Base-by-base conservation (phyloP, 2,113 vertebrate species). In the Dolichallabes microphthalmus region DNA sequence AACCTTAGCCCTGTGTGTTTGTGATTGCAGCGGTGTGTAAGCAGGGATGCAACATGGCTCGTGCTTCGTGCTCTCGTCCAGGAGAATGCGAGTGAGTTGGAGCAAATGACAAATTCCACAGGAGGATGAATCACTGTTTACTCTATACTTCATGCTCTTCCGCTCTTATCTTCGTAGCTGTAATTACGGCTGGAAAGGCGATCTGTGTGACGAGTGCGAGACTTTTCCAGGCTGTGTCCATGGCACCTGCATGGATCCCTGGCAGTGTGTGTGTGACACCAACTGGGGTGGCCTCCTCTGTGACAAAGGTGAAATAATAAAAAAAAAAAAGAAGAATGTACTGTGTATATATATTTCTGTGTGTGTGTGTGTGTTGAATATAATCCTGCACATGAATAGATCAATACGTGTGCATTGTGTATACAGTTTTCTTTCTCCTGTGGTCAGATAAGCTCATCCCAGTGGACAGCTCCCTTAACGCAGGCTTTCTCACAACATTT, bases 251-350 rank as follows among this genome's bases (percentile, higher is more conserved):
- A 87, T 86, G 0, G 93, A 95, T 77, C 95, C 95, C 22, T 96
- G 95, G 95, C 93, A 95, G 90, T 96, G 95, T 75, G 93, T 94
- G 79, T 96, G 95, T 27, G 94, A 96, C 50, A 92, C 95, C 90
- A 96, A 96, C 92, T 96, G 95, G 95, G 95, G 95, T 12, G 95
- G 95, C 77, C 92, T 96, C 82, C 93, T 96, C 79, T 96, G 95
- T 80, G 93, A 96, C 89, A 96, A 96, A 94, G 95, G 95, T 96
- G 91, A 71, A 85, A 69, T n/a, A 25, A n/a, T n/a, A n/a, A n/a
- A n/a, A n/a, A 45, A 32, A 32, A 50, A 58, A 6, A 22, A 58
- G 55, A 30, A 20, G 63, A n/a, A 11, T 27, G 57, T 32, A 32
- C 17, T 82, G 30, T 75, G 69, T 53, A 35, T 45, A 45, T 45